Evolutionary conservation across 2,113 vertebrate species (phyloP).

Genomic region (Verasper variegatus): DNA sequence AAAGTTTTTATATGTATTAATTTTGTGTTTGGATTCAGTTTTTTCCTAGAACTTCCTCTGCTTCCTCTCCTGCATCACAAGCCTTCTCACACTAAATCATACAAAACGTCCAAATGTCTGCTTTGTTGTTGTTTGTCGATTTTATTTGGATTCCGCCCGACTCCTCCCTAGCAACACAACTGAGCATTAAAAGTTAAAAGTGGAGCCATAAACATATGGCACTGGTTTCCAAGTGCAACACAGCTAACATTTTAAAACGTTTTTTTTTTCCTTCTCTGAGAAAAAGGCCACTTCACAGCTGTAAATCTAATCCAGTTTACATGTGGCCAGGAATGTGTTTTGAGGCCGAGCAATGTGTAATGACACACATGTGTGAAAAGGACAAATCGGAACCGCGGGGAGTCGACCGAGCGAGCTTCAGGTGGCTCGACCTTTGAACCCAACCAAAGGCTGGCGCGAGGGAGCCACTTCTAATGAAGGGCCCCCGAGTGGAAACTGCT

Average conservation of each 20-base stretch:
- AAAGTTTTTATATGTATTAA: too few relatives aligned
- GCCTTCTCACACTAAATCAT: conserved; percentile 68
- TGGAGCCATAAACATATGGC: conserved; percentile 77
- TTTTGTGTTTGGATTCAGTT: not conserved
- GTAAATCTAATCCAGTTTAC: conserved; percentile 70
- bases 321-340: conserved; percentile 67
- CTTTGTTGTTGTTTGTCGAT: conserved; percentile 70
- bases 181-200: conserved; percentile 80
- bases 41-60: not conserved
- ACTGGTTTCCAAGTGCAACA: conserved; percentile 68
- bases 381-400: conserved; percentile 58
- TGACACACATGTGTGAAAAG: conserved; percentile 74
- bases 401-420: conserved; percentile 63
- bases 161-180: conserved; percentile 74
- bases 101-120: conserved; percentile 47
- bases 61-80: conserved; percentile 16
- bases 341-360: conserved; percentile 67
- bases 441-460: conserved; percentile 61
- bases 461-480: conserved; percentile 71
- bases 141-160: conserved; percentile 62
- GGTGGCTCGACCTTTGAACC: conserved; percentile 75
- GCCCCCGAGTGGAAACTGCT: conserved; percentile 55
- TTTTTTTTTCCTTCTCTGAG: conserved; percentile 5
- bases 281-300: conserved; percentile 64
- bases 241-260: conserved; percentile 65